Base-by-base conservation (phyloP, 2,888 invertebrate genomes). In the Sinotaia quadrata region DNA sequence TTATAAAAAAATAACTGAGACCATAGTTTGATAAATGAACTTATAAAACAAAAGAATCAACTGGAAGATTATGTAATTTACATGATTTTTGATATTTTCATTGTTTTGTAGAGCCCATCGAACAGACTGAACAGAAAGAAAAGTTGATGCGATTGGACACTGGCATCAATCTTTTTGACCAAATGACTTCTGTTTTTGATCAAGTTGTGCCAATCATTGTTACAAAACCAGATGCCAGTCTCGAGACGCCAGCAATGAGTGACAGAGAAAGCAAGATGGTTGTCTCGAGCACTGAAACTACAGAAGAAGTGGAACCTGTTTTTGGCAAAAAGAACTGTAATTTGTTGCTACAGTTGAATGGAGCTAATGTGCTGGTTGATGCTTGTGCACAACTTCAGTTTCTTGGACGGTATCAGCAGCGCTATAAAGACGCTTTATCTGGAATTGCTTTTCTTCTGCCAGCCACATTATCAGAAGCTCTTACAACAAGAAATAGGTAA, bases 311-410 rank as follows among this genome's bases (percentile, higher is more conserved):
- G 41, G n/a, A 33, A 27, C 52, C 56, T 1, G 52, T 47, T 0
- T 56, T 65, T 8, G 56, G 54, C 8, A 27, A 47, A 31, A 65
- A 65, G 54, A 96, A 96, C 86, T 91, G 93, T 3, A 92, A 93
- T 41, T 92, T 92, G 78, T 90, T 97, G 65, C 94, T 95, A 89
- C 92, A 93, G 77, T 90, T 95, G 72, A 92, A 94, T 78, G 96
- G 95, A 0, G 95, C 95, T 34, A 78, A 94, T 79, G 92, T 93
- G 15, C 89, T 97, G 67, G 90, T 96, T 49, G 93, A 94, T 80
- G 92, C 95, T 76, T 96, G 96, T 85, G 90, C 93, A 3, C 92
- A 92, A 72, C 90, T 96, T 82, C 94, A 95, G 0, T 90, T 92
- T 75, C 89, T 93, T 44, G 91, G 90, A 70, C 90, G 91, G 72